These are phyloP conservation scores for Nymphalis io DNA, from an alignment of 1,140 invertebrate genomes.

Conservation along the genomic window DNA sequence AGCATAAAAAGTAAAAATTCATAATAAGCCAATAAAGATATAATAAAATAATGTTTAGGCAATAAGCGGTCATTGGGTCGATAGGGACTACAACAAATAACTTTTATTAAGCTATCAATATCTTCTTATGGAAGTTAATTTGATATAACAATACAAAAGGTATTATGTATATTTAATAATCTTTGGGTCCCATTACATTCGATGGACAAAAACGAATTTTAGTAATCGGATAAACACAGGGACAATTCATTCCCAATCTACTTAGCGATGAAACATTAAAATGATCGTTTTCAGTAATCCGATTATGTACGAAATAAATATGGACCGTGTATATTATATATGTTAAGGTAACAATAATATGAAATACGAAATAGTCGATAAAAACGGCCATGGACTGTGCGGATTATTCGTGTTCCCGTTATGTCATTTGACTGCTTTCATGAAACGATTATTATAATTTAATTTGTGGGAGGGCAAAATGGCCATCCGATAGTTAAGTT, in stretches of 20 bases:
- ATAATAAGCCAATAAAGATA: too few species aligned
- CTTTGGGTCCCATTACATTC: conserved; percentile 16
- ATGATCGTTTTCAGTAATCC: conserved; percentile 35
- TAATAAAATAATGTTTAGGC: too few species aligned
- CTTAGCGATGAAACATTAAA: conserved; percentile 41
- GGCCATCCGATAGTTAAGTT: too few species aligned
- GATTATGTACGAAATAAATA: conserved; percentile 24
- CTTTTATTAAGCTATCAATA: background rate
- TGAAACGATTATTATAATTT: too few species aligned
- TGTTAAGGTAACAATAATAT: background rate
- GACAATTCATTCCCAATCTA: conserved; percentile 38
- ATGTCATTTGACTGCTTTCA: too few species aligned
- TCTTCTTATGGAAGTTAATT: background rate
- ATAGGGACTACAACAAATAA: background rate
- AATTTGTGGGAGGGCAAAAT: too few species aligned
- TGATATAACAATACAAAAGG: background rate
- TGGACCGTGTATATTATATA: background rate
- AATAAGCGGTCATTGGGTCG: too few species aligned
- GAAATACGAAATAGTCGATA: background rate
- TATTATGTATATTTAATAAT: conserved; percentile 4
- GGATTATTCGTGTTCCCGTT: background rate
- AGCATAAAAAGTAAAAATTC: too few species aligned
- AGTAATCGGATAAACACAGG: conserved; percentile 34
- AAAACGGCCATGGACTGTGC: background rate
- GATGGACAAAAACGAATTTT: conserved; percentile 32